Percentiles rank a stretch among this genome's conserved stretches.
Conservation (phyloP, 2,797 vertebrate species). For the Sandelia bainsii region DNA sequence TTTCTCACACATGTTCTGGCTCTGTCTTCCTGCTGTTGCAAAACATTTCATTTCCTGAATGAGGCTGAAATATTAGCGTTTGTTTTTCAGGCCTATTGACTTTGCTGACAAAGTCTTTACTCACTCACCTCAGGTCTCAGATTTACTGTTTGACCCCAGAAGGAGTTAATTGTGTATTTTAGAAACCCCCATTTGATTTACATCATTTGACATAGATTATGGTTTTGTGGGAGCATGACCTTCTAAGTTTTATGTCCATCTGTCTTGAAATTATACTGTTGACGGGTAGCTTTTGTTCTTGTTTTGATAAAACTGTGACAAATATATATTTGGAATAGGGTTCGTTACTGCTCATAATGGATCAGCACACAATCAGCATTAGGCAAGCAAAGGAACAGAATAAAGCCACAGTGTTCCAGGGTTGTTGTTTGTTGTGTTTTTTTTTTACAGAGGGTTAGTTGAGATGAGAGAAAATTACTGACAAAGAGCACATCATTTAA, state of each 20-base stretch:
- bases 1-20: slow-evolving; percentile 66
- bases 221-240: slow-evolving; percentile 45
- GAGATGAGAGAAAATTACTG: not conserved
- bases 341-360: slow-evolving; percentile 13
- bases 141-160: slow-evolving; percentile 38
- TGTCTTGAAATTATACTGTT: slow-evolving; percentile 37
- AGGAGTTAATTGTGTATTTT: slow-evolving; percentile 44
- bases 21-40: slow-evolving; percentile 74
- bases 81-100: slow-evolving; percentile 72
- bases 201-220: slow-evolving; percentile 29
- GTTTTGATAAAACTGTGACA: slow-evolving; percentile 13
- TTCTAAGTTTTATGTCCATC: slow-evolving; percentile 38
- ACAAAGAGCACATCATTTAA: slow-evolving; percentile 1
- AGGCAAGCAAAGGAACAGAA: slow-evolving; percentile 20
- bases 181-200: slow-evolving; percentile 36
- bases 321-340: slow-evolving; percentile 17
- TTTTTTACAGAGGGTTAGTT: slow-evolving; percentile 3
- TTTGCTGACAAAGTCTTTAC: slow-evolving; percentile 72
- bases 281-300: not conserved
- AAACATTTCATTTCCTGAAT: slow-evolving; percentile 82
- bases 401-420: slow-evolving; percentile 10
- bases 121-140: slow-evolving; percentile 55
- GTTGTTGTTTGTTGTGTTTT: slow-evolving; percentile 17
- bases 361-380: not conserved
- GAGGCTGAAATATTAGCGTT: slow-evolving; percentile 76